Evolutionary conservation across 30 jellyfish, hydroid and myxozoan species (phyloP).

Genomic region (Haliclystus octoradiatus): DNA sequence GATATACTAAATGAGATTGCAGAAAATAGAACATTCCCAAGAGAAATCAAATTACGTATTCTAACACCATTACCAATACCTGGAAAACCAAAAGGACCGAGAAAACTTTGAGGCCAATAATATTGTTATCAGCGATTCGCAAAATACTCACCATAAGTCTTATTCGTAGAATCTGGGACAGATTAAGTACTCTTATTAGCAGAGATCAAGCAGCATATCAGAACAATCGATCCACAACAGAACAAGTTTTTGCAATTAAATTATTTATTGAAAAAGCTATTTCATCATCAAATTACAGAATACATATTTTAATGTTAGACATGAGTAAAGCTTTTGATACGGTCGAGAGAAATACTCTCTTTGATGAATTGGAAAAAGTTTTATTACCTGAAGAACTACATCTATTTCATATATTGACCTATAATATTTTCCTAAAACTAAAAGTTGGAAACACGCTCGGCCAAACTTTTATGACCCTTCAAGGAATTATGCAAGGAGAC

Average conservation of each 20-base stretch:
- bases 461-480: slow-evolving; percentile 28
- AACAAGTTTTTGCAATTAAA: slow-evolving; percentile 47
- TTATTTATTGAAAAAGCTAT: slow-evolving; percentile 39
- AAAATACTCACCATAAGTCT: slow-evolving; percentile 17
- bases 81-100: slow-evolving; percentile 28
- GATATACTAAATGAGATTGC: slow-evolving; percentile 55
- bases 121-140: slow-evolving; percentile 14
- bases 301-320: slow-evolving; percentile 34
- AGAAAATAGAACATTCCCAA: slow-evolving; percentile 26
- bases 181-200: slow-evolving; percentile 30
- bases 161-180: slow-evolving; percentile 18
- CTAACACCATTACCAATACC: slow-evolving; percentile 34
- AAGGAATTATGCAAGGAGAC: slow-evolving; percentile 52
- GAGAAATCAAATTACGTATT: slow-evolving; percentile 7
- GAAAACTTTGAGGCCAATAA: slow-evolving; percentile 12
- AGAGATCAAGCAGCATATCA: slow-evolving; percentile 34
- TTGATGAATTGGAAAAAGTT: slow-evolving; percentile 15
- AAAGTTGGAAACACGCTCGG: slow-evolving; percentile 26
- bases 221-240: slow-evolving; percentile 34
- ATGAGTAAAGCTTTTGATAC: slow-evolving; percentile 55
- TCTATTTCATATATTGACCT: slow-evolving; percentile 18
- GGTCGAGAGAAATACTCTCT: slow-evolving; percentile 27
- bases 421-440: slow-evolving; percentile 25
- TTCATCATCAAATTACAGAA: slow-evolving; percentile 40
- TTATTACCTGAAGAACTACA: slow-evolving; percentile 40